These are phyloP conservation scores for Torymus texanus DNA, from an alignment of 2,888 invertebrate species.

Conservation along the genomic window DNA sequence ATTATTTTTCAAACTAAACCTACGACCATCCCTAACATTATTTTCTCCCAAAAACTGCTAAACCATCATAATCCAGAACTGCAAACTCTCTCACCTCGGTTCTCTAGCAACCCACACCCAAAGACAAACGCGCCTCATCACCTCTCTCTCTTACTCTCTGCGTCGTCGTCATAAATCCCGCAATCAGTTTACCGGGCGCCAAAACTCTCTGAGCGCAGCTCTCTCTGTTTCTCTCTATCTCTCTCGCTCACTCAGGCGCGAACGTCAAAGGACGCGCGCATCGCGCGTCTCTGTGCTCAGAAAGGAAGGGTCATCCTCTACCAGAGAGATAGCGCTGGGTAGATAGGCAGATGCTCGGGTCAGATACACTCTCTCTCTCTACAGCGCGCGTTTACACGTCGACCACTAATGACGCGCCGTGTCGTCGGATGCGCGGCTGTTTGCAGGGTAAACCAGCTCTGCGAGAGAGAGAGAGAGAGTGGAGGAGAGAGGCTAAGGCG, in stretches of 20 bases:
- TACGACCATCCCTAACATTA: too few species aligned
- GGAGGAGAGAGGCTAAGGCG: background rate
- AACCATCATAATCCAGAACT: background rate
- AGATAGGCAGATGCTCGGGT: background rate
- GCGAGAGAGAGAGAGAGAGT: background rate
- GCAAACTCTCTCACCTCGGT: background rate
- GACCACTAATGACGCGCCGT: slow-evolving; percentile 70
- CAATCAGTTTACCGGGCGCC: slow-evolving; percentile 50
- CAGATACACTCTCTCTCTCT: background rate
- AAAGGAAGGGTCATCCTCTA: background rate
- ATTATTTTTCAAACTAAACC: too few species aligned
- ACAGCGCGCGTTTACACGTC: slow-evolving; percentile 63
- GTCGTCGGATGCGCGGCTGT: slow-evolving; percentile 68
- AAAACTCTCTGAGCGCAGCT: slow-evolving; percentile 14
- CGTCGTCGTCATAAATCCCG: slow-evolving; percentile 33
- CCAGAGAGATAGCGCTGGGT: background rate
- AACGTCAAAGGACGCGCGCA: background rate
- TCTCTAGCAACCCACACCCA: too few species aligned
- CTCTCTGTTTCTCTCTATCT: too few species aligned
- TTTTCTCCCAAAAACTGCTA: too few species aligned
- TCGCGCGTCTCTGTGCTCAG: background rate
- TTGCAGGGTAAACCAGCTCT: slow-evolving; percentile 68
- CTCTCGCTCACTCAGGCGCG: background rate
- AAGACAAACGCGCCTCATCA: too few species aligned
- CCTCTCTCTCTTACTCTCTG: too few species aligned